phyloP scores from a whole-genome alignment of 2,113 vertebrate species.

The Nansenia antarctica region DNA sequence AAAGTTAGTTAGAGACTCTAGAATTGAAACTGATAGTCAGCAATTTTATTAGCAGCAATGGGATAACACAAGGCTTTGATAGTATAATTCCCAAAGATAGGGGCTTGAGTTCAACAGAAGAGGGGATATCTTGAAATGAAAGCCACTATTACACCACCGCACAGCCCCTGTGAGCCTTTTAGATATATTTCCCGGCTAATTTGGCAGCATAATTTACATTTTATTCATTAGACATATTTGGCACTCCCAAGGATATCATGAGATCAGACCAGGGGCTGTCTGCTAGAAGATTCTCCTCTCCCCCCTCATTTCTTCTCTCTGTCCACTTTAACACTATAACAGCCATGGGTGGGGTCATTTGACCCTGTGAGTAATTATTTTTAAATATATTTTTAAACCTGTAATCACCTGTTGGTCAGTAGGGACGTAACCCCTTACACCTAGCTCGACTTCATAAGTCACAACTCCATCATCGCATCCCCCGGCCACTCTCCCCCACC shows the following conservation, averaged over 20 bases:
- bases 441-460: constrained; percentile 45
- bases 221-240: constrained; percentile 52
- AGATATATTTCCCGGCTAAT: constrained; percentile 35
- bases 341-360: neutral
- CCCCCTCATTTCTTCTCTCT: constrained; percentile 9
- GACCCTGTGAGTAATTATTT: neutral
- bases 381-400: constrained; percentile 15
- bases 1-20: constrained; percentile 37
- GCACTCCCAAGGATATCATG: constrained; percentile 49
- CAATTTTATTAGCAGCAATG: constrained; percentile 49
- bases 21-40: constrained; percentile 52
- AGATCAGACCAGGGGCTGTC: constrained; percentile 36
- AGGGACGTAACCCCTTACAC: constrained; percentile 25
- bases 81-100: constrained; percentile 57
- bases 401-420: constrained; percentile 23
- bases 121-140: constrained; percentile 40
- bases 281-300: constrained; percentile 3
- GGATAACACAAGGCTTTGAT: constrained; percentile 61
- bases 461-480: constrained; percentile 36
- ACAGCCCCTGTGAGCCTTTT: neutral
- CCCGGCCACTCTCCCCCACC: neutral
- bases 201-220: constrained; percentile 58
- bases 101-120: constrained; percentile 45
- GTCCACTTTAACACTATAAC: constrained; percentile 11
- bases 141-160: constrained; percentile 20